Percentiles rank a stretch among this genome's conserved stretches.
phyloP scores from a whole-genome alignment of 2,888 invertebrate species.

The Horisme vitalbata region DNA sequence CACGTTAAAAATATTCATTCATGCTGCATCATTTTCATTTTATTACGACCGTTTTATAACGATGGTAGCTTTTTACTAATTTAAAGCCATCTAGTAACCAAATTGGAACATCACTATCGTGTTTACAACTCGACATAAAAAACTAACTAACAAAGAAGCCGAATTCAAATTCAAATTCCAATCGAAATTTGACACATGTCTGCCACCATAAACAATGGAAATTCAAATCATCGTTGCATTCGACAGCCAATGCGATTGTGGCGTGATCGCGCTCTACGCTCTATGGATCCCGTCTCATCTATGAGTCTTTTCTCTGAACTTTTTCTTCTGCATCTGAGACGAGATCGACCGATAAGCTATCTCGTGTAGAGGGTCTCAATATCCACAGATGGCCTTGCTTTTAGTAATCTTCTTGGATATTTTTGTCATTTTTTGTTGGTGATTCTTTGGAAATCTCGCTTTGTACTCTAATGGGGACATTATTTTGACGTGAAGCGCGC shows the following conservation, averaged over 20 bases:
- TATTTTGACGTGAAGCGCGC: slow-evolving; percentile 79
- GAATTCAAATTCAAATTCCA: slow-evolving; percentile 83
- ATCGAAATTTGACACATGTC: slow-evolving; percentile 83
- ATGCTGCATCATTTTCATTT: too few relatives aligned
- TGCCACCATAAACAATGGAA: slow-evolving; percentile 83
- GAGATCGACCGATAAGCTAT: slow-evolving; percentile 78
- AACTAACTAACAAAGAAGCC: slow-evolving; percentile 77
- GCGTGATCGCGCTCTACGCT: slow-evolving; percentile 55
- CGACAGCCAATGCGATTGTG: slow-evolving; percentile 79
- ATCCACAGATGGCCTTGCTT: slow-evolving; percentile 81
- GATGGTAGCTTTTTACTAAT: slow-evolving; percentile 28
- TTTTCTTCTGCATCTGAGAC: slow-evolving; percentile 79
- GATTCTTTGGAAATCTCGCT: slow-evolving; percentile 75
- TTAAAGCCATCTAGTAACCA: slow-evolving; percentile 64
- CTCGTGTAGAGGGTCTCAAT: slow-evolving; percentile 81
- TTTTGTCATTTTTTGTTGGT: slow-evolving; percentile 76
- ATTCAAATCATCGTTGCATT: slow-evolving; percentile 80
- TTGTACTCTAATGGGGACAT: slow-evolving; percentile 81
- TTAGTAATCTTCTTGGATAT: slow-evolving; percentile 73
- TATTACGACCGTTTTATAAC: background rate
- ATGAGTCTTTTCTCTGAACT: slow-evolving; percentile 78
- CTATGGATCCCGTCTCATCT: slow-evolving; percentile 77
- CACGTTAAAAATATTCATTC: too few relatives aligned
- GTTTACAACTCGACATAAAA: slow-evolving; percentile 82
- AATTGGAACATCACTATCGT: slow-evolving; percentile 81